Evolutionary conservation across 2,888 invertebrate genomes (phyloP).

Genomic region (Thyatira batis): DNA sequence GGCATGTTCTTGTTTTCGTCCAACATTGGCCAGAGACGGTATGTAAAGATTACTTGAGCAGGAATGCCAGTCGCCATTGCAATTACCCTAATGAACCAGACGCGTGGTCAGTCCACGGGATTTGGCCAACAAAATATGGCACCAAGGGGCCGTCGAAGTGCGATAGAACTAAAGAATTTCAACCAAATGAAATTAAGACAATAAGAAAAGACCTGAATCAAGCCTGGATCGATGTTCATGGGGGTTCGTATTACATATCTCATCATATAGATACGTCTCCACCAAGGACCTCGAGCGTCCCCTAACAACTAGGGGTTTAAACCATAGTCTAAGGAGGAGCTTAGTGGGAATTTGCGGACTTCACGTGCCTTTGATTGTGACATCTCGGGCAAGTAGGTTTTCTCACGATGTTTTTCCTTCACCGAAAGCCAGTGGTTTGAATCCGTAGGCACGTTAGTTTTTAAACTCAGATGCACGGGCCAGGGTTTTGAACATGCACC

Average conservation of each 20-base stretch:
- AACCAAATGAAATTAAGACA: not conserved
- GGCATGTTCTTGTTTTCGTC: not conserved
- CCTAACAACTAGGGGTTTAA: too few relatives aligned
- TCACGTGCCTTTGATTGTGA: too few relatives aligned
- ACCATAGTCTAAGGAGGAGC: too few relatives aligned
- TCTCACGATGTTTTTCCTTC: too few relatives aligned
- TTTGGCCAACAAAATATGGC: not conserved
- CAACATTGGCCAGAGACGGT: not conserved
- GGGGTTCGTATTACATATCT: not conserved
- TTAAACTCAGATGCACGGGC: too few relatives aligned
- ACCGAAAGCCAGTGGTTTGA: too few relatives aligned
- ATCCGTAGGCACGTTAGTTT: too few relatives aligned
- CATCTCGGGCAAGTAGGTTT: too few relatives aligned
- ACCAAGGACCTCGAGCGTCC: too few relatives aligned
- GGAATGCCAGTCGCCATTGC: not conserved
- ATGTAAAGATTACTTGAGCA: not conserved
- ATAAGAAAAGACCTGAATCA: not conserved
- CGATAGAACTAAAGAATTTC: not conserved
- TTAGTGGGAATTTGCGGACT: too few relatives aligned
- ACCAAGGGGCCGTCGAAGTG: not conserved
- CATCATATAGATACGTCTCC: too few relatives aligned
- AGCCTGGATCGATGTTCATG: not conserved
- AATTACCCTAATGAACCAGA: not conserved
- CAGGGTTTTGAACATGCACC: too few relatives aligned
- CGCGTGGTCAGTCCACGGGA: not conserved